phyloP scores from a whole-genome alignment of 2,888 invertebrate genomes.

The Achlya flavicornis region DNA sequence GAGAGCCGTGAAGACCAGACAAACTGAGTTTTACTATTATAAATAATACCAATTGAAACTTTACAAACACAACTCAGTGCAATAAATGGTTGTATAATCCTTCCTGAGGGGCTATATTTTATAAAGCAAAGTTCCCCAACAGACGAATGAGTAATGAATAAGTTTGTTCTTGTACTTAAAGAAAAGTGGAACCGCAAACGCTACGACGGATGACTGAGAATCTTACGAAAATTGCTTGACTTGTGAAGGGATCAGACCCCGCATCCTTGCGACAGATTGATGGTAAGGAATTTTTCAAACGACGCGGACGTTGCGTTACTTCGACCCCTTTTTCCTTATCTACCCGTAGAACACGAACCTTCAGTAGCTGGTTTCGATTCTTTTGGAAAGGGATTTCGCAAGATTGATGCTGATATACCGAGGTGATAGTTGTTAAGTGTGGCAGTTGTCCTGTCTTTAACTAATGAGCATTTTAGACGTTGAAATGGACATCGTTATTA shows the following conservation, averaged over 20 bases:
- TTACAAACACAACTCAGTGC: constrained; percentile 5
- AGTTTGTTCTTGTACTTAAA: constrained; percentile 48
- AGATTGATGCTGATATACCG: constrained; percentile 38
- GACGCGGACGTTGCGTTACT: constrained; percentile 27
- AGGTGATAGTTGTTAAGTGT: constrained; percentile 13
- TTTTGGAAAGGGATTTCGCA: constrained; percentile 34
- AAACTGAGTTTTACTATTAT: neutral
- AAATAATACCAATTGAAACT: neutral
- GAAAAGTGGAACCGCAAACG: constrained; percentile 46
- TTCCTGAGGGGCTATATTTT: constrained; percentile 3
- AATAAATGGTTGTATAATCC: constrained; percentile 11
- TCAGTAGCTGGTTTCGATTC: constrained; percentile 35
- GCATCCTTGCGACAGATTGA: constrained; percentile 56
- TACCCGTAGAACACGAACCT: constrained; percentile 36
- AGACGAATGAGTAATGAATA: constrained; percentile 47
- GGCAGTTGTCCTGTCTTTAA: neutral
- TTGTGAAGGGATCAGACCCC: constrained; percentile 53
- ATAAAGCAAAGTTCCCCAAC: constrained; percentile 10
- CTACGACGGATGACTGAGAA: constrained; percentile 48
- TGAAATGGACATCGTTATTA: too few relatives aligned
- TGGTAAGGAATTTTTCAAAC: constrained; percentile 55
- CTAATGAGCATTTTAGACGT: too few relatives aligned
- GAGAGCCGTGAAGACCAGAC: neutral
- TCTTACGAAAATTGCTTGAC: constrained; percentile 56
- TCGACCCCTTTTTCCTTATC: constrained; percentile 45